phyloP scores from a whole-genome alignment of 2,888 invertebrate species.

The Aleiodes leptofemur region DNA sequence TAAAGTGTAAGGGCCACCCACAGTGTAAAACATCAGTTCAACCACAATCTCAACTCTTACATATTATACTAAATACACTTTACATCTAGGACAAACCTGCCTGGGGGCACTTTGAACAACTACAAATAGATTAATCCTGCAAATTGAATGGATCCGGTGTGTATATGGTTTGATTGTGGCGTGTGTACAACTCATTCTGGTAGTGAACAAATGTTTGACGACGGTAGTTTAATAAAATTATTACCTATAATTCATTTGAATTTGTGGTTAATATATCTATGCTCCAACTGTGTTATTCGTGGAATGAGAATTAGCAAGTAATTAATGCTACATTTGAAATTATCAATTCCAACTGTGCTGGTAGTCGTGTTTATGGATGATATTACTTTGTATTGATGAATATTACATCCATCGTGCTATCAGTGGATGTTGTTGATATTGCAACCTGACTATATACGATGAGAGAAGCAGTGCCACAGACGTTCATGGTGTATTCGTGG shows the following conservation, averaged over 20 bases:
- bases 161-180: background rate
- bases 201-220: constrained; percentile 15
- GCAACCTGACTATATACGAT: too few relatives aligned
- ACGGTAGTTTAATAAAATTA: too few relatives aligned
- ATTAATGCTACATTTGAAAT: constrained; percentile 51
- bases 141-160: constrained; percentile 57
- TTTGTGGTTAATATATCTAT: constrained; percentile 40
- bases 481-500: too few relatives aligned
- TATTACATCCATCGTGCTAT: constrained; percentile 43
- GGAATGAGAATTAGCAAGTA: too few relatives aligned
- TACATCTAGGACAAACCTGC: constrained; percentile 42
- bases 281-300: too few relatives aligned
- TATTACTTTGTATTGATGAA: constrained; percentile 39
- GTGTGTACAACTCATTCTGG: background rate
- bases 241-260: too few relatives aligned
- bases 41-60: constrained; percentile 9
- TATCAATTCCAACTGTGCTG: constrained; percentile 47
- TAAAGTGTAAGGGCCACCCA: constrained; percentile 51
- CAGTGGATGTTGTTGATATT: too few relatives aligned
- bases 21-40: constrained; percentile 45
- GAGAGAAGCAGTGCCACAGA: too few relatives aligned
- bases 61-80: background rate
- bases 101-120: constrained; percentile 38
- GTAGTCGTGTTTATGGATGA: constrained; percentile 47
- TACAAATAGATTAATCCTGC: constrained; percentile 53